A percentile compares a stretch with the other conserved stretches of the same genome.
These are phyloP conservation scores for Pseudoatta argentina DNA, from an alignment of 1,140 invertebrate species.

Conservation along the genomic window DNA sequence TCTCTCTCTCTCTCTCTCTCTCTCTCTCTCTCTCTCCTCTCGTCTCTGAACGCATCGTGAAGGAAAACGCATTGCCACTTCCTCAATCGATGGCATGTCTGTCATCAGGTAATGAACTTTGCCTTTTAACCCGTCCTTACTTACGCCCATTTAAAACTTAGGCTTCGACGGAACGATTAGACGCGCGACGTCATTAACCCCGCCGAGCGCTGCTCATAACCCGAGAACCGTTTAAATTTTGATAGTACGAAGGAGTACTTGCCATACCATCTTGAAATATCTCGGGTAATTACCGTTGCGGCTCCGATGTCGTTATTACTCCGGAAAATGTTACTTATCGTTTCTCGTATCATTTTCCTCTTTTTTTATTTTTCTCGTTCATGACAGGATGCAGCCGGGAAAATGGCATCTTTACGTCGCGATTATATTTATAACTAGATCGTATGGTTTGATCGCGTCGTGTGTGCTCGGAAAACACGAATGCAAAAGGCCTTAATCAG, in stretches of 20 bases:
- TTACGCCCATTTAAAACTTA: slow-evolving; percentile 55
- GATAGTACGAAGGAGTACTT: slow-evolving; percentile 10
- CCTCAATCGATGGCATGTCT: slow-evolving; percentile 48
- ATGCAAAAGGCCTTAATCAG: slow-evolving; percentile 57
- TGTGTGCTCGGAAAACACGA: slow-evolving; percentile 41
- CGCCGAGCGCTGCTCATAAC: slow-evolving; percentile 41
- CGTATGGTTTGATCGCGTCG: slow-evolving; percentile 42
- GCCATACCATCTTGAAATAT: slow-evolving; percentile 22
- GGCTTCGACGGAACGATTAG: slow-evolving; percentile 53
- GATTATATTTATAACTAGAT: slow-evolving; percentile 48
- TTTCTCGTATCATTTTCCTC: neutral
- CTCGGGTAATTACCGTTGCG: slow-evolving; percentile 44
- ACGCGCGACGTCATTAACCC: slow-evolving; percentile 57
- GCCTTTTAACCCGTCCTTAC: slow-evolving; percentile 44
- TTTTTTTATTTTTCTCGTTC: neutral
- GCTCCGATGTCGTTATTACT: slow-evolving; percentile 33
- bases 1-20: slow-evolving; percentile 58
- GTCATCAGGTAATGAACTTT: slow-evolving; percentile 50
- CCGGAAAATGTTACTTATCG: slow-evolving; percentile 7
- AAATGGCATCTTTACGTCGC: slow-evolving; percentile 30
- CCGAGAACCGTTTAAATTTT: slow-evolving; percentile 51
- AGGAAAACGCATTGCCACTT: slow-evolving; percentile 11
- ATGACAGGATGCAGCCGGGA: neutral
- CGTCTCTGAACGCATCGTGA: neutral
- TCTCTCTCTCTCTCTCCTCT: neutral